A percentile compares a stretch with the other conserved stretches of the same genome.
Conservation (phyloP, 2,797 vertebrate species). For the Pagetopsis macropterus region DNA sequence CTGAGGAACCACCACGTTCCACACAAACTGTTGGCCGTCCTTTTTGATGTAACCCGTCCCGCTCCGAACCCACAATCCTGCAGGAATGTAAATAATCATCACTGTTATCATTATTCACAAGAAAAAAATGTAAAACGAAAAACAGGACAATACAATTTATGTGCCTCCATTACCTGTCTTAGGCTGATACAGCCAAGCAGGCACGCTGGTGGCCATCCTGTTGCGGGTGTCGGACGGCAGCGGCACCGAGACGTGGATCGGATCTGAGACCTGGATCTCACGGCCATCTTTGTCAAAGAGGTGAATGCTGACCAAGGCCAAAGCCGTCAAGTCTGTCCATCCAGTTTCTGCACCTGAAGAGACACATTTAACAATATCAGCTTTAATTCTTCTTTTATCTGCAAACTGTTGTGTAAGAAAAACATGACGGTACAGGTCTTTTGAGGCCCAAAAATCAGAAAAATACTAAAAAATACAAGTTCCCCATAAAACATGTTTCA, state of each 20-base stretch:
- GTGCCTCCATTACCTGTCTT: slow-evolving; percentile 84
- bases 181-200: slow-evolving; percentile 91
- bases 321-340: slow-evolving; percentile 90
- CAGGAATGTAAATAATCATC: not conserved
- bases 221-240: slow-evolving; percentile 87
- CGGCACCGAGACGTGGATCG: slow-evolving; percentile 90
- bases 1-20: slow-evolving; percentile 91
- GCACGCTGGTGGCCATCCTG: slow-evolving; percentile 87
- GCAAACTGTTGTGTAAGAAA: too few relatives aligned
- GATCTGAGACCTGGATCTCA: slow-evolving; percentile 88
- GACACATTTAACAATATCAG: not conserved
- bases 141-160: not conserved
- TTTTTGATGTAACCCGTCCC: slow-evolving; percentile 93
- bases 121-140: not conserved
- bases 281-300: slow-evolving; percentile 90
- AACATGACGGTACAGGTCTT: too few relatives aligned
- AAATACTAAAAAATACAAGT: too few relatives aligned
- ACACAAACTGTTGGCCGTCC: slow-evolving; percentile 91
- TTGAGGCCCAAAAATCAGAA: too few relatives aligned
- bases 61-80: slow-evolving; percentile 93
- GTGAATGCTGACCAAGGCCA: slow-evolving; percentile 91
- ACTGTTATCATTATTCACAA: not conserved
- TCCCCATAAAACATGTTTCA: too few relatives aligned
- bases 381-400: too few relatives aligned
- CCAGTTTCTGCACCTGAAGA: slow-evolving; percentile 84